Evolutionary conservation across 2,888 invertebrate species (phyloP), one percentile per base, ranked within the genome.

Genomic region (Portevinia maculata): DNA sequence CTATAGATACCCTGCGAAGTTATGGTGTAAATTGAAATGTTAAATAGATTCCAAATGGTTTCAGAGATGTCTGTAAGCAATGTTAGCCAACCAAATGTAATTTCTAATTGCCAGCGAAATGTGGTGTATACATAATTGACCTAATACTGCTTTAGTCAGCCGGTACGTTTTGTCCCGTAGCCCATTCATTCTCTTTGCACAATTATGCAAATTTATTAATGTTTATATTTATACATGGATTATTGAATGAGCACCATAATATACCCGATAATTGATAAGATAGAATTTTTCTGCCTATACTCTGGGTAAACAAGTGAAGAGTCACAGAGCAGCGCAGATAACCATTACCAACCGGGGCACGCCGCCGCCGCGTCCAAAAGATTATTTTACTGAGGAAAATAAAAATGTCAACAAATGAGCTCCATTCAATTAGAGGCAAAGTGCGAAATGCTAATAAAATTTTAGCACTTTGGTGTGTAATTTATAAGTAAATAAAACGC

Each of bases 401-500:
- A 70, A 70, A 78, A 73, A 83, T 83, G 78, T 83, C 83, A 83
- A 83, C 71, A 83, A 83, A 83, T 78, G 78, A 67, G 55, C 71
- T 67, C 73, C 71, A 78, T 78, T 83, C 83, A 83, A 83, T 83
- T 83, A 83, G 83, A 78, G 78, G 62, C 71, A 44, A 67, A 78
- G 83, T 73, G 83, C 78, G 83, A 83, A 83, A 78, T 67, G 83
- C 67, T 83, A 83, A 83, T 83, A 83, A 83, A 83, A 78, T 78
- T 78, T 83, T 83, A 83, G 78, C 83, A 78, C 83, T 78, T 62
- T 37, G 55, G 78, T 83, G 83, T 78, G 71, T 78, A 83, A 73
- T 83, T 83, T 78, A 67, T 78, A 67, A 52, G 52, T 55, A 83
- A 83, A 83, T 78, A 83, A 76, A 83, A 34, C 65, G 65, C 71